Percentiles rank a stretch among this genome's conserved stretches.
Evolutionary conservation across 2,888 invertebrate species (phyloP).

Genomic region (Eupithecia exiguata): DNA sequence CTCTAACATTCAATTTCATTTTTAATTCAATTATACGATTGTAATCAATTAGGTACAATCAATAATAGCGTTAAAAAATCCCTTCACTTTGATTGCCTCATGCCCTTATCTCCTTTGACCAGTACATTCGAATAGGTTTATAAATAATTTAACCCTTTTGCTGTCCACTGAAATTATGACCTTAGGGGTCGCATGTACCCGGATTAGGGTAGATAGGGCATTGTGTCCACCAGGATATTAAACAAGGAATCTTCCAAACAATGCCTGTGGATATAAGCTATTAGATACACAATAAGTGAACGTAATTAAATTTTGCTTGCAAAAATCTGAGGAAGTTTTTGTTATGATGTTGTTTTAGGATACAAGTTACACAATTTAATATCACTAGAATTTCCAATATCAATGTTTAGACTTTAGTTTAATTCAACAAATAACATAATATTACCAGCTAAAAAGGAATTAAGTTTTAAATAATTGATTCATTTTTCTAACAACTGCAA

Average conservation of each 20-base stretch:
- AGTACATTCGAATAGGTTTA: slow-evolving; percentile 80
- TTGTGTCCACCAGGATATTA: slow-evolving; percentile 50
- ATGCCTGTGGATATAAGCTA: slow-evolving; percentile 55
- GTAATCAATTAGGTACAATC: slow-evolving; percentile 34
- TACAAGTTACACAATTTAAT: neutral
- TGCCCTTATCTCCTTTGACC: slow-evolving; percentile 66
- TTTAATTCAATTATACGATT: slow-evolving; percentile 18
- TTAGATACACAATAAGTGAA: slow-evolving; percentile 50
- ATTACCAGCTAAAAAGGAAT: neutral
- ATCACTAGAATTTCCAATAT: neutral
- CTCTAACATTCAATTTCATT: slow-evolving; percentile 19
- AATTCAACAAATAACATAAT: neutral
- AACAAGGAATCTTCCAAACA: slow-evolving; percentile 67
- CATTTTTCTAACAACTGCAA: too few relatives aligned
- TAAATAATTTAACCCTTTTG: slow-evolving; percentile 77
- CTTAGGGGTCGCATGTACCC: slow-evolving; percentile 58
- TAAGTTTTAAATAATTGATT: neutral
- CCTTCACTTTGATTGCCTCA: slow-evolving; percentile 26
- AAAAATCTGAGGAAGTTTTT: slow-evolving; percentile 27
- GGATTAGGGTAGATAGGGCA: slow-evolving; percentile 43
- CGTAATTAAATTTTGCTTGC: slow-evolving; percentile 56
- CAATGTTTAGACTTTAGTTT: neutral
- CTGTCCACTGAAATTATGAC: slow-evolving; percentile 69
- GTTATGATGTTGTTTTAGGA: slow-evolving; percentile 26
- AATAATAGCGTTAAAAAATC: slow-evolving; percentile 33